Conservation (phyloP, 92 coral and sea anemone species). For the Scolanthus callimorphus region DNA sequence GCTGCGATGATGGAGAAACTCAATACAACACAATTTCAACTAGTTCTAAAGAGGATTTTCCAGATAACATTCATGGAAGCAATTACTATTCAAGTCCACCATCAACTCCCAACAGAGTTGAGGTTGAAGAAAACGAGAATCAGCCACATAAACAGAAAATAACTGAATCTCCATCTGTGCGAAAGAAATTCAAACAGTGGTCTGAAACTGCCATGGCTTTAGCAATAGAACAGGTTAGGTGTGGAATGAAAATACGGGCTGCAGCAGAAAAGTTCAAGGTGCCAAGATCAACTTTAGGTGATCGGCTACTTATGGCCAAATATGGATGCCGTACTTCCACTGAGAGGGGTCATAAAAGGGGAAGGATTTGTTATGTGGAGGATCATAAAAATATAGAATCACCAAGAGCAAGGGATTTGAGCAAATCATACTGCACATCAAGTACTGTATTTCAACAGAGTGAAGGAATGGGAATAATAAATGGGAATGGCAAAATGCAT, state of each 20-base stretch:
- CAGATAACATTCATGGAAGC: background rate
- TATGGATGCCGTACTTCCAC: background rate
- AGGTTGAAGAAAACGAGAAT: background rate
- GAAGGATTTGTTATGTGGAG: background rate
- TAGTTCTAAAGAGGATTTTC: background rate
- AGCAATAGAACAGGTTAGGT: conserved; percentile 19
- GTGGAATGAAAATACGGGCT: conserved; percentile 22
- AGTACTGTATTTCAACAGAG: too few relatives aligned
- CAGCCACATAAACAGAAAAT: background rate
- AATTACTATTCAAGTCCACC: background rate
- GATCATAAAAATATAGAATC: background rate
- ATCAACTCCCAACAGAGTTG: background rate
- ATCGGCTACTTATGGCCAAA: background rate
- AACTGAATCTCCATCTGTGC: background rate
- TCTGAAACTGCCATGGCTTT: conserved; percentile 25
- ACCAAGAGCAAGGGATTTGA: background rate
- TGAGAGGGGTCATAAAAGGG: background rate
- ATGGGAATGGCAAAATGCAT: too few relatives aligned
- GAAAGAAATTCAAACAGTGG: conserved; percentile 16
- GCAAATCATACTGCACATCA: background rate
- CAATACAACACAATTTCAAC: conserved; percentile 8
- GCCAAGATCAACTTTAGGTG: conserved; percentile 31
- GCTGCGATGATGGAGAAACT: conserved; percentile 18
- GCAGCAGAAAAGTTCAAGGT: conserved; percentile 15
- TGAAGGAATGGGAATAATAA: too few relatives aligned